A percentile compares a stretch with the other conserved stretches of the same genome.
Conservation (phyloP, 30 jellyfish, hydroid and myxozoan species). For the Turritopsis dohrnii region DNA sequence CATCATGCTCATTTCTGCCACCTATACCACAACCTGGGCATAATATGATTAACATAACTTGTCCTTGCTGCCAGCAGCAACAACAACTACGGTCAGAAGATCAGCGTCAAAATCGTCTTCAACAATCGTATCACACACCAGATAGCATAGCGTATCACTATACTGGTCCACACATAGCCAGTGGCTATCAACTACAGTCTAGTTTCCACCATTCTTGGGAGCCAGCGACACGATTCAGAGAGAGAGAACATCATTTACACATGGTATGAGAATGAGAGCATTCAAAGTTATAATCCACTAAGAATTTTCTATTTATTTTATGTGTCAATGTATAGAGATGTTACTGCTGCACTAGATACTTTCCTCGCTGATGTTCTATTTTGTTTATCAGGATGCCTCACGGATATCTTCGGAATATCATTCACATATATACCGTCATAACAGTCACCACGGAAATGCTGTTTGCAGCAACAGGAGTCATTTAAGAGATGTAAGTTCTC, state of each 20-base stretch:
- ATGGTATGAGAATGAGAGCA: constrained; percentile 8
- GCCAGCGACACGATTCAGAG: constrained; percentile 25
- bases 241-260: constrained; percentile 11
- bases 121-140: background rate
- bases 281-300: too few species aligned
- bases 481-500: constrained; percentile 18
- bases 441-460: constrained; percentile 40
- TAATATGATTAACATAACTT: background rate
- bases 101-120: background rate
- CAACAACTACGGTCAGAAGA: constrained; percentile 13
- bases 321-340: too few species aligned
- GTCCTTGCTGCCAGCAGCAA: constrained; percentile 22
- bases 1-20: background rate
- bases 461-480: constrained; percentile 15
- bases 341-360: too few species aligned
- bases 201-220: constrained; percentile 20
- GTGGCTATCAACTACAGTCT: constrained; percentile 1
- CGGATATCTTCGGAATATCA: constrained; percentile 34
- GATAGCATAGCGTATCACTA: constrained; percentile 8
- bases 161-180: constrained; percentile 16
- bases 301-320: too few species aligned
- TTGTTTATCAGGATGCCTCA: background rate
- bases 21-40: background rate
- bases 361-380: background rate
- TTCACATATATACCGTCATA: constrained; percentile 81